Percentiles rank a stretch among this genome's conserved stretches.
These are phyloP conservation scores for Anagyrus pseudococci DNA, from an alignment of 2,888 invertebrate genomes.

Conservation along the genomic window DNA sequence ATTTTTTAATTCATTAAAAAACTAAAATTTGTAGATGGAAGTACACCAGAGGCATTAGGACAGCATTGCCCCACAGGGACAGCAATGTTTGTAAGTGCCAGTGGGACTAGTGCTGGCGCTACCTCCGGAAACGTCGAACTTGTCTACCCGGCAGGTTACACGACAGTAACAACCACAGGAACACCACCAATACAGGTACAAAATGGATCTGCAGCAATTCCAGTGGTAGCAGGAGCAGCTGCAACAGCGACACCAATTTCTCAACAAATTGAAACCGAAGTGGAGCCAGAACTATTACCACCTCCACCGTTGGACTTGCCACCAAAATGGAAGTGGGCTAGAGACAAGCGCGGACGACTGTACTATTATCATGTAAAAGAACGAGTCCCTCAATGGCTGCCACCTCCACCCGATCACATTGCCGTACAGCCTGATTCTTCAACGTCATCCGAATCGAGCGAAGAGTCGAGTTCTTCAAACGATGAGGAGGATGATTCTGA, in stretches of 20 bases:
- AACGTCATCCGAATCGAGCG: slow-evolving; percentile 61
- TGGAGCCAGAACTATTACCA: slow-evolving; percentile 27
- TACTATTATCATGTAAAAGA: slow-evolving; percentile 91
- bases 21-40: slow-evolving; percentile 38
- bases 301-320: slow-evolving; percentile 70
- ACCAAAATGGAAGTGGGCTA: slow-evolving; percentile 86
- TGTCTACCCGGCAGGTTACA: background rate
- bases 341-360: slow-evolving; percentile 80
- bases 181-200: slow-evolving; percentile 10
- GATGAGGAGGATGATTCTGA: slow-evolving; percentile 61
- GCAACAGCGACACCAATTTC: background rate
- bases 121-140: background rate
- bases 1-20: background rate
- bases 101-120: slow-evolving; percentile 1
- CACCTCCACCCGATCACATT: slow-evolving; percentile 64
- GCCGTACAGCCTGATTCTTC: slow-evolving; percentile 61
- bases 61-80: slow-evolving; percentile 51
- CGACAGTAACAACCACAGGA: slow-evolving; percentile 9
- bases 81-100: slow-evolving; percentile 48
- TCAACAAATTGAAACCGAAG: background rate
- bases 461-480: slow-evolving; percentile 60
- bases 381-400: slow-evolving; percentile 81
- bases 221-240: background rate
- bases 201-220: background rate
- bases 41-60: slow-evolving; percentile 34